These are phyloP conservation scores for Albula glossodonta DNA, from an alignment of 2,113 vertebrate genomes.

Conservation along the genomic window DNA sequence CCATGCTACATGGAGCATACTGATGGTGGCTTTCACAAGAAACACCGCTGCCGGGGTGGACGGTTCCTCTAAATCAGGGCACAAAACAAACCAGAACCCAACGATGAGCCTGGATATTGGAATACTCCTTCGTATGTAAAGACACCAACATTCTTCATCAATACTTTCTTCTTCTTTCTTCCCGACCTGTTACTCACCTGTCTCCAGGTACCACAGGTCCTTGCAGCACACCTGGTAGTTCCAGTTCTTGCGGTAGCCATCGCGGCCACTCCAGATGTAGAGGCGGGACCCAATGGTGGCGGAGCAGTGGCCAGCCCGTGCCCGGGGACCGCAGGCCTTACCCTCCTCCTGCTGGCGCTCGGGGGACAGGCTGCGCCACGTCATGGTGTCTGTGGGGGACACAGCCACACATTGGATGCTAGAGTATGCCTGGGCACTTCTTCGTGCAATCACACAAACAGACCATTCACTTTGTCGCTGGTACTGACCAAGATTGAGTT, in stretches of 20 bases:
- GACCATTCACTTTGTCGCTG: not conserved
- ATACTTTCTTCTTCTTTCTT: too few species aligned
- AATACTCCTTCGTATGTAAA: too few species aligned
- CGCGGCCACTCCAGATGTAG: slow-evolving; percentile 95
- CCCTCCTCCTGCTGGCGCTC: slow-evolving; percentile 77
- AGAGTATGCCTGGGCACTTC: too few species aligned
- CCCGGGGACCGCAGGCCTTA: slow-evolving; percentile 75
- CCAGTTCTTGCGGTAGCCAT: slow-evolving; percentile 90
- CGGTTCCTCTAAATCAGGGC: slow-evolving; percentile 75
- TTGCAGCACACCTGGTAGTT: slow-evolving; percentile 98
- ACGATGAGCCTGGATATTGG: too few species aligned
- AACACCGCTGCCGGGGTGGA: slow-evolving; percentile 82
- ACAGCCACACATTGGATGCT: too few species aligned
- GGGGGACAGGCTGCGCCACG: slow-evolving; percentile 78
- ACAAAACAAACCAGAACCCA: slow-evolving; percentile 37
- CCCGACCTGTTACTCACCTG: slow-evolving; percentile 72
- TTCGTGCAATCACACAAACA: not conserved
- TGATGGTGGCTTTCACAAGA: slow-evolving; percentile 89
- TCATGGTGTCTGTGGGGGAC: slow-evolving; percentile 76
- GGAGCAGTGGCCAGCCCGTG: slow-evolving; percentile 90
- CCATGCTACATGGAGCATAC: slow-evolving; percentile 93
- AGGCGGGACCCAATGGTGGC: slow-evolving; percentile 85
- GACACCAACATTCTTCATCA: too few species aligned
- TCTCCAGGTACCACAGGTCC: slow-evolving; percentile 98
- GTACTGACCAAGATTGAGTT: slow-evolving; percentile 86